Conservation (phyloP, 2,113 vertebrate species). For the Megaceryle torquata region DNA sequence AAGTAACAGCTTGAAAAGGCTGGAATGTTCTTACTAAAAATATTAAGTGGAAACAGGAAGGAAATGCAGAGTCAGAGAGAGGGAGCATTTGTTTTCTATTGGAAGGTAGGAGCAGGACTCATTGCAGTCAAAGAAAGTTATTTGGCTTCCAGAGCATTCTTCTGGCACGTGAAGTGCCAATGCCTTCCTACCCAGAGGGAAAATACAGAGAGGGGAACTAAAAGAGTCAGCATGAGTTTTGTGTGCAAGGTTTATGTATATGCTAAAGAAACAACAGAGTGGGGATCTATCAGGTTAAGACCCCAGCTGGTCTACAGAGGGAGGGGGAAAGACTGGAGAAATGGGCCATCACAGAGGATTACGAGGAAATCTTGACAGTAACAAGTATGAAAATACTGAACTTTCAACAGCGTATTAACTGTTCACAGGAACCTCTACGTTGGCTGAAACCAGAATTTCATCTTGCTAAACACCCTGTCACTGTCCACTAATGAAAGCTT, state of each 20-base stretch:
- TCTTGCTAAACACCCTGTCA: neutral
- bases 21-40: neutral
- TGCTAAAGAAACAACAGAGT: neutral
- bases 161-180: neutral
- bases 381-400: constrained; percentile 6
- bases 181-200: neutral
- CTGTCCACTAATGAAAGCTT: neutral
- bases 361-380: neutral
- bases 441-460: neutral
- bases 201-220: neutral
- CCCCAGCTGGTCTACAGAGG: constrained; percentile 43
- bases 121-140: neutral
- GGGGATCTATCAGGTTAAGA: neutral
- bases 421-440: neutral
- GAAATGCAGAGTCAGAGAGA: neutral
- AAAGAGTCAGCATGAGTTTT: neutral
- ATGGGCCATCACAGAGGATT: neutral
- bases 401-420: constrained; percentile 33
- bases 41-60: neutral
- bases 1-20: neutral
- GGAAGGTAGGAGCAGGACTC: neutral
- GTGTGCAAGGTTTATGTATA: neutral
- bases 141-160: constrained; percentile 1
- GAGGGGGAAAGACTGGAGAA: constrained; percentile 21
- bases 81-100: neutral